Evolutionary conservation across 2,888 invertebrate species (phyloP).

Genomic region (Tetragonisca angustula): DNA sequence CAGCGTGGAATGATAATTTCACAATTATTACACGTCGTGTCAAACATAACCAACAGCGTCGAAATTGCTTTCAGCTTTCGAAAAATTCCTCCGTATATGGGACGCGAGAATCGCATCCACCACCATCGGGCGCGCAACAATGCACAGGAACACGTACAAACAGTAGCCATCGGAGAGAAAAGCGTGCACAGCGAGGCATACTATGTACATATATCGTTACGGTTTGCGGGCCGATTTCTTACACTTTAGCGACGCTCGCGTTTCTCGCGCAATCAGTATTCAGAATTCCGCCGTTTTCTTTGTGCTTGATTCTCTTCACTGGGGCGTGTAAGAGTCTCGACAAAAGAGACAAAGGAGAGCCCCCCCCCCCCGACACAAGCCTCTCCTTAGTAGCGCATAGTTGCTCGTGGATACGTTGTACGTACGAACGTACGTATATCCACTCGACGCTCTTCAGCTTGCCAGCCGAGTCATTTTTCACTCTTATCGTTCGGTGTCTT

Average conservation of each 20-base stretch:
- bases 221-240: conserved; percentile 6
- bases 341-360: conserved; percentile 61
- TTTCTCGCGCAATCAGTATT: conserved; percentile 27
- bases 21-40: no score
- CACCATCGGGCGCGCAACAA: no score
- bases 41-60: no score
- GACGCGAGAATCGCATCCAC: no score
- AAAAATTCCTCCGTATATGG: no score
- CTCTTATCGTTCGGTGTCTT: conserved; percentile 67
- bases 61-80: no score
- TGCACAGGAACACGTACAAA: neutral
- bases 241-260: neutral
- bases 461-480: conserved; percentile 68
- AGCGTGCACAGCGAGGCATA: neutral
- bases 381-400: conserved; percentile 31
- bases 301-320: conserved; percentile 45
- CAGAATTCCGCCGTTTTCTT: conserved; percentile 59
- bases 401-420: conserved; percentile 14
- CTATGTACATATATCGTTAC: neutral
- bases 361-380: conserved; percentile 34
- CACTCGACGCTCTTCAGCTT: conserved; percentile 54
- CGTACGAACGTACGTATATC: conserved; percentile 42
- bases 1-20: no score
- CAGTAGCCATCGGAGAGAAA: neutral
- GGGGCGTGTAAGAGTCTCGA: conserved; percentile 21